phyloP scores from a whole-genome alignment of 2,888 invertebrate genomes.

The Mimas tiliae region DNA sequence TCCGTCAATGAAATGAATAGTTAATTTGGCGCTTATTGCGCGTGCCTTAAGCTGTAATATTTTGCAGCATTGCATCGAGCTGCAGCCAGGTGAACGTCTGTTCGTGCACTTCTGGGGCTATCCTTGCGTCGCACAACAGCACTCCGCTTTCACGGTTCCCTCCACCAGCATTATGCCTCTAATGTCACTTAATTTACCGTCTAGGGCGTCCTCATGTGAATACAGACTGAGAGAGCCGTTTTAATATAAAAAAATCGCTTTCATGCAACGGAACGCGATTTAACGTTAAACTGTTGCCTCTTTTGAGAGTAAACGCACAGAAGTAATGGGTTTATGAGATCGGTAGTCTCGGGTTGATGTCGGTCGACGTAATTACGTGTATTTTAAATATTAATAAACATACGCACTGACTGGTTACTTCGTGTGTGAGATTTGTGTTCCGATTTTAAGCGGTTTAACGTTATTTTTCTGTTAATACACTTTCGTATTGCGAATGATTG shows the following conservation, averaged over 20 bases:
- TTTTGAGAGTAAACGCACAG: conserved; percentile 78
- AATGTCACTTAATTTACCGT: conserved; percentile 84
- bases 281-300: conserved; percentile 78
- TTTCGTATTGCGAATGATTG: no score
- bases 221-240: conserved; percentile 67
- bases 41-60: conserved; percentile 36
- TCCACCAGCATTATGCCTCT: conserved; percentile 77
- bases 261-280: conserved; percentile 61
- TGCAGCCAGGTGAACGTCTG: conserved; percentile 48
- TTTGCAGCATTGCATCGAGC: conserved; percentile 45
- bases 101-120: conserved; percentile 59
- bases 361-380: conserved; percentile 1
- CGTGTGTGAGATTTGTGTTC: conserved; percentile 11
- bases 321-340: conserved; percentile 77
- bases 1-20: conserved; percentile 21
- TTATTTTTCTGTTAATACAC: background rate
- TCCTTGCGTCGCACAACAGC: conserved; percentile 69
- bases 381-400: conserved; percentile 15
- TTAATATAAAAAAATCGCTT: conserved; percentile 80
- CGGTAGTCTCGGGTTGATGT: conserved; percentile 64
- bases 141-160: conserved; percentile 76
- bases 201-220: conserved; percentile 81
- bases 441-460: background rate
- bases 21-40: conserved; percentile 22
- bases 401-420: conserved; percentile 5